These are phyloP conservation scores for Neodon shergylaensis DNA, from an alignment of 2,113 vertebrate species.

Conservation along the genomic window DNA sequence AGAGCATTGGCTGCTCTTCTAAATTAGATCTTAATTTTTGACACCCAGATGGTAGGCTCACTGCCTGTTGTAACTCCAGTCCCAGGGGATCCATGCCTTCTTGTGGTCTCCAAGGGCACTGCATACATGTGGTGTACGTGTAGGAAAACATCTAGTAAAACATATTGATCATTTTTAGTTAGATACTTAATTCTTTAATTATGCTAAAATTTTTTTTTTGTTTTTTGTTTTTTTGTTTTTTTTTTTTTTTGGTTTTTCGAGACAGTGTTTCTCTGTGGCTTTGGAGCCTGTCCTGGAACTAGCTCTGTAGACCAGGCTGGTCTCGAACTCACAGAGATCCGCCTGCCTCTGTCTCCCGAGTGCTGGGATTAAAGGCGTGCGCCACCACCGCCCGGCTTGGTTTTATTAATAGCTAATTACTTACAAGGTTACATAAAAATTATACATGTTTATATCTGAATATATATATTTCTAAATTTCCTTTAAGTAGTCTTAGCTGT, in stretches of 20 bases:
- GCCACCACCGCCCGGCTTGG: no score
- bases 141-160: not conserved
- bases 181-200: constrained; percentile 15
- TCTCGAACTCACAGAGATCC: no score
- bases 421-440: not conserved
- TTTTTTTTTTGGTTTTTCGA: no score
- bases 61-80: not conserved
- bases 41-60: no score
- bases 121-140: not conserved
- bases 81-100: not conserved
- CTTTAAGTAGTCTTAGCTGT: not conserved
- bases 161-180: not conserved
- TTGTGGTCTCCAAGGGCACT: not conserved
- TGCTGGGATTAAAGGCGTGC: no score
- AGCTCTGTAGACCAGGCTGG: no score
- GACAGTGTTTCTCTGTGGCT: no score
- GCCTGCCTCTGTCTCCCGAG: no score
- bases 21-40: not conserved
- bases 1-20: not conserved
- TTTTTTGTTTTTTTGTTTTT: no score
- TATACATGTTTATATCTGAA: no score
- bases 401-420: not conserved
- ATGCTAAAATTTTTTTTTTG: not conserved
- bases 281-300: no score
- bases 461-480: not conserved